Conservation (phyloP, 2,797 vertebrate genomes). For the Arctocebus calabarensis region DNA sequence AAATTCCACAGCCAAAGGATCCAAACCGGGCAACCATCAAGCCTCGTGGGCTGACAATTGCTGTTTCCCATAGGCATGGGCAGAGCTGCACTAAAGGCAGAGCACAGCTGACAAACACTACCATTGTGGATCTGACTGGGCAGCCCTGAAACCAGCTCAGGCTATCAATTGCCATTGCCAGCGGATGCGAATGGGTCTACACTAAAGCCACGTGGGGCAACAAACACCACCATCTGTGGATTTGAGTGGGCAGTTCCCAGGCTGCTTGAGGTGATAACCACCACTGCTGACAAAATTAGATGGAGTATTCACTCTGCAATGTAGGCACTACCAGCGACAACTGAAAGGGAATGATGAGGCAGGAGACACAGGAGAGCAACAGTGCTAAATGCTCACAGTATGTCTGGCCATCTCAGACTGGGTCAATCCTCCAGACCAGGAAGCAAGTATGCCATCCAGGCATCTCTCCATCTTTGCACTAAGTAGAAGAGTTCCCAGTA, state of each 20-base stretch:
- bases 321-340: not conserved
- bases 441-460: not conserved
- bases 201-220: not conserved
- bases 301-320: not conserved
- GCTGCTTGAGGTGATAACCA: not conserved
- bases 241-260: not conserved
- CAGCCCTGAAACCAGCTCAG: not conserved
- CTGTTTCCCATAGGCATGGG: no score
- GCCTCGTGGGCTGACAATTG: no score
- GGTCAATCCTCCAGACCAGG: not conserved
- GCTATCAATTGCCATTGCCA: not conserved
- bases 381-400: not conserved
- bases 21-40: no score
- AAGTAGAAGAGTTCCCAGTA: not conserved
- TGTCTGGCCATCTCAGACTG: not conserved
- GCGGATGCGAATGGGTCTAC: not conserved
- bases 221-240: not conserved
- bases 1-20: not conserved
- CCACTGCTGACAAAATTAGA: not conserved
- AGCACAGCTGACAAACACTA: not conserved
- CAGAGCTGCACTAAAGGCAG: not conserved
- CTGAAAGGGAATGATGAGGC: not conserved
- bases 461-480: not conserved
- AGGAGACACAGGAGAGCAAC: not conserved
- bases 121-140: not conserved